Percentiles rank a stretch among this genome's conserved stretches.
Conservation (phyloP, 1,140 invertebrate species). For the Heliothis virescens region DNA sequence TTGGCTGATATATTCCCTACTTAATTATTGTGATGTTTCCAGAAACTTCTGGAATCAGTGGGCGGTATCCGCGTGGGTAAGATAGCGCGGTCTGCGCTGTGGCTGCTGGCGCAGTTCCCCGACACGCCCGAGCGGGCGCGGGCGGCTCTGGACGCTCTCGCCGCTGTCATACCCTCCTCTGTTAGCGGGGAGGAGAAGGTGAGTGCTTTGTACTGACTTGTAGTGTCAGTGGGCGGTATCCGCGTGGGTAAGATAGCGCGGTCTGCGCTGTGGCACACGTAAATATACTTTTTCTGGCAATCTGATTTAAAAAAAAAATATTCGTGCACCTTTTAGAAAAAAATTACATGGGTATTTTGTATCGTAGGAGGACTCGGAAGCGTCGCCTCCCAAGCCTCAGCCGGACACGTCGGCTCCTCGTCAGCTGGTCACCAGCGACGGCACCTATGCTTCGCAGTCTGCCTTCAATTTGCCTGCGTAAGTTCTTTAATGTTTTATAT, state of each 20-base stretch:
- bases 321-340: background rate
- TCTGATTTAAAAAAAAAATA: too few species aligned
- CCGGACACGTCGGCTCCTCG: conserved; percentile 60
- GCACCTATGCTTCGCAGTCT: conserved; percentile 99
- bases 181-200: conserved; percentile 87
- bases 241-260: conserved; percentile 95
- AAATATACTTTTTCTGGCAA: too few species aligned
- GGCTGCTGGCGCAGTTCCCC: conserved; percentile 99
- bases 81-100: conserved; percentile 97
- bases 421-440: conserved; percentile 97
- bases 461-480: conserved; percentile 94
- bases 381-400: conserved; percentile 55
- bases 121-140: conserved; percentile 92
- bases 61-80: conserved; percentile 93
- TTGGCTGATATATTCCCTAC: background rate
- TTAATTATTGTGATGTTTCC: conserved; percentile 23
- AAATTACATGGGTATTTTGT: too few species aligned
- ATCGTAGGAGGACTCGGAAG: conserved; percentile 68
- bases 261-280: conserved; percentile 95
- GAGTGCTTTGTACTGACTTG: background rate
- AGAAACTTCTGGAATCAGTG: conserved; percentile 93
- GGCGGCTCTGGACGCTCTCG: conserved; percentile 92
- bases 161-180: conserved; percentile 92
- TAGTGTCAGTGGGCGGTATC: conserved; percentile 93
- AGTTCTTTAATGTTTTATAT: conserved; percentile 62